Evolutionary conservation across 2,113 vertebrate genomes (phyloP).

Genomic region (Nesogale talazaci): DNA sequence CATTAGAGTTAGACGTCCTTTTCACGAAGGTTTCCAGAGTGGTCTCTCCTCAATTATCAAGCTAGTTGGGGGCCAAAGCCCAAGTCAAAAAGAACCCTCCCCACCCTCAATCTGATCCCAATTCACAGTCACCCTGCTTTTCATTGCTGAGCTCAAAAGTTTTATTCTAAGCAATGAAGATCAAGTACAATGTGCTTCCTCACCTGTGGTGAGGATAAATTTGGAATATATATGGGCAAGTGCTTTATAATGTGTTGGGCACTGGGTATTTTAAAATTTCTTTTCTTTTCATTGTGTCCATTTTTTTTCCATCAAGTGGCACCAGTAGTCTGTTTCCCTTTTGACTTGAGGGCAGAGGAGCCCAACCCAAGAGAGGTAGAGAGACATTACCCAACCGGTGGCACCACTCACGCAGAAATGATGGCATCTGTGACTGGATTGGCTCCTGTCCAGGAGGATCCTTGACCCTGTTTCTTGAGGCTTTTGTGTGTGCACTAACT

Average conservation of each 20-base stretch:
- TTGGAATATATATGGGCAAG: background rate
- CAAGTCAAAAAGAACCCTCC: too few species aligned
- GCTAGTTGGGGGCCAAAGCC: background rate
- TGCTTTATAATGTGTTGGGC: background rate
- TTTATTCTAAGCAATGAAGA: background rate
- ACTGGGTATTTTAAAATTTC: background rate
- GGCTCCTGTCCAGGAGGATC: background rate
- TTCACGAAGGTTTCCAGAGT: background rate
- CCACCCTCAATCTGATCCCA: too few species aligned
- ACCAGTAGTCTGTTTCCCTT: background rate
- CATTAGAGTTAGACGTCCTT: background rate
- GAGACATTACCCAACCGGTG: background rate
- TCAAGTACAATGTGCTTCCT: background rate
- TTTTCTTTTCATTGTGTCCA: background rate
- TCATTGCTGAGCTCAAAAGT: background rate
- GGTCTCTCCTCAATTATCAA: background rate
- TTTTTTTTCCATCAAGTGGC: background rate
- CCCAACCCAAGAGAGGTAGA: background rate
- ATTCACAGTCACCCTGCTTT: background rate
- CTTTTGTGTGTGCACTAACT: background rate
- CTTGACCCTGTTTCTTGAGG: background rate
- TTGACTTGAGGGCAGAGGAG: background rate
- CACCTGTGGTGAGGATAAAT: background rate
- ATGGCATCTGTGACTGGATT: background rate
- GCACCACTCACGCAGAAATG: background rate